Evolutionary conservation across 2,888 invertebrate species (phyloP).

Genomic region (Drosophila anomelani): DNA sequence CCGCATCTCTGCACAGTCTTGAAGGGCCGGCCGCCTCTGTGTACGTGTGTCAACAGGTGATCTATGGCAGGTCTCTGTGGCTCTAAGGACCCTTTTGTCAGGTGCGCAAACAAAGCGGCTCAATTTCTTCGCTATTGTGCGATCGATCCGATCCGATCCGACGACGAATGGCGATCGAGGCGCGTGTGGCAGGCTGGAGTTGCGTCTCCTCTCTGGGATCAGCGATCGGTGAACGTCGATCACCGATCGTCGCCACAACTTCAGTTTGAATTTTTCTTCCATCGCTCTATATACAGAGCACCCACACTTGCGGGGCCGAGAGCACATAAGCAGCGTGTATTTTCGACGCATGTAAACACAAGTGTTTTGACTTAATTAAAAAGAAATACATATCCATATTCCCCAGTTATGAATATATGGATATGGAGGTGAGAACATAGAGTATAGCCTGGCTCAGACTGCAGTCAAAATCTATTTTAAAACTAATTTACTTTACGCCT

Average conservation of each 20-base stretch:
- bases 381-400: slow-evolving; percentile 44
- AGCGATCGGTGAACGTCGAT: slow-evolving; percentile 55
- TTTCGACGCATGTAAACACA: slow-evolving; percentile 73
- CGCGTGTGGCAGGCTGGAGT: slow-evolving; percentile 75
- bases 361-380: slow-evolving; percentile 79
- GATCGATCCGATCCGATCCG: slow-evolving; percentile 48
- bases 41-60: slow-evolving; percentile 74
- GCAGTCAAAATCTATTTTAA: slow-evolving; percentile 19
- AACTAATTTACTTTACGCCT: slow-evolving; percentile 13
- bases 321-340: slow-evolving; percentile 51
- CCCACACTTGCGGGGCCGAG: slow-evolving; percentile 22
- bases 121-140: slow-evolving; percentile 74
- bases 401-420: slow-evolving; percentile 32
- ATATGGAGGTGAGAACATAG: slow-evolving; percentile 13
- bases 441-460: slow-evolving; percentile 4
- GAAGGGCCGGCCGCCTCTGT: slow-evolving; percentile 45
- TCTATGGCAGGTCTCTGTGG: slow-evolving; percentile 36
- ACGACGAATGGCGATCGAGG: slow-evolving; percentile 32
- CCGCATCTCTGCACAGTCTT: slow-evolving; percentile 35
- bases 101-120: slow-evolving; percentile 54
- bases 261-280: slow-evolving; percentile 76
- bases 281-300: slow-evolving; percentile 42
- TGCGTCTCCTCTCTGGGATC: slow-evolving; percentile 55
- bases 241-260: slow-evolving; percentile 73
- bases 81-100: slow-evolving; percentile 70